These are phyloP conservation scores for Pecten maximus DNA, from an alignment of 2,888 invertebrate genomes.

Conservation along the genomic window DNA sequence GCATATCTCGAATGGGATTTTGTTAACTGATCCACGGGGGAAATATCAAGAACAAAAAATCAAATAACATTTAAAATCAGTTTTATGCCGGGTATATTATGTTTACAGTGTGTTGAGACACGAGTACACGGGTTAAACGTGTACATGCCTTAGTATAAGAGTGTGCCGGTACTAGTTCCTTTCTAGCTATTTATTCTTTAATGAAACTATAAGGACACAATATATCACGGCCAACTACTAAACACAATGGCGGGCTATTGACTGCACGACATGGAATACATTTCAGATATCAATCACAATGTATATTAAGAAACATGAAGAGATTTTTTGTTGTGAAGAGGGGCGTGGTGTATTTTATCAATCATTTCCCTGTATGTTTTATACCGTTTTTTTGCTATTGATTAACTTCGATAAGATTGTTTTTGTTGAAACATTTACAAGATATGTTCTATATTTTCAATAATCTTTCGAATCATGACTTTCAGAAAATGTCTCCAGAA, in stretches of 20 bases:
- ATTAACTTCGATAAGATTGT: background rate
- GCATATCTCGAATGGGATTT: no score
- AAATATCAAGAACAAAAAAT: no score
- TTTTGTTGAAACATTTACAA: background rate
- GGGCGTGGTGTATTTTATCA: background rate
- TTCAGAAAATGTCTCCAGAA: no score
- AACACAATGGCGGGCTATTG: background rate
- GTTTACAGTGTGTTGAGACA: no score
- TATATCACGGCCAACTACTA: background rate
- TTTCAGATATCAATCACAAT: background rate
- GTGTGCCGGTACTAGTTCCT: background rate
- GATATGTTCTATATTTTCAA: no score
- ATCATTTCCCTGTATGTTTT: background rate
- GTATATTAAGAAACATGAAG: background rate
- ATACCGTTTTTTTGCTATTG: background rate
- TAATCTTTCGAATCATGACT: no score
- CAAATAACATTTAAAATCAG: no score
- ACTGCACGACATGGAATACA: background rate
- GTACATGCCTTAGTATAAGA: no score
- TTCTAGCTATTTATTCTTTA: background rate
- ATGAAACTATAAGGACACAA: background rate
- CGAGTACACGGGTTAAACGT: no score
- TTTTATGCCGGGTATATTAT: no score
- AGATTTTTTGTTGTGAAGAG: background rate
- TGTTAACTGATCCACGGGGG: no score